Evolutionary conservation across 1,140 invertebrate species (phyloP).

Genomic region (Elysia chlorotica): DNA sequence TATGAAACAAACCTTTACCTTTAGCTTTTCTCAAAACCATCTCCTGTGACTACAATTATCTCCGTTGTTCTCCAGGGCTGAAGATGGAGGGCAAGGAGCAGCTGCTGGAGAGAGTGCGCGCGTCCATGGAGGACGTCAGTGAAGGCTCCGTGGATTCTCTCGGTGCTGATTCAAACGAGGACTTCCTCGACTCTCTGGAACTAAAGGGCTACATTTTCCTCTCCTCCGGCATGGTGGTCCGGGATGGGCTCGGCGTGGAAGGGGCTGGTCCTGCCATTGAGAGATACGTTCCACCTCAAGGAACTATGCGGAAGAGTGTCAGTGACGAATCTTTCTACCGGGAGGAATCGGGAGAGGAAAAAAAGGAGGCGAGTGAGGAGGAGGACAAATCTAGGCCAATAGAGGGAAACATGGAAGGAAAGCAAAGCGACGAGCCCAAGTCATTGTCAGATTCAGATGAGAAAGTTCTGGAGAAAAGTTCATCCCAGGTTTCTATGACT

Average conservation of each 20-base stretch:
- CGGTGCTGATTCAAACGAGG: not conserved
- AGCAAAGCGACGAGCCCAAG: not conserved
- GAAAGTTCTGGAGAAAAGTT: no score
- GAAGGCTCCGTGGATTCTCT: conserved; percentile 24
- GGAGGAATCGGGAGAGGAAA: not conserved
- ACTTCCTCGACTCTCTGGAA: conserved; percentile 16
- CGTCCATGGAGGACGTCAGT: conserved; percentile 27
- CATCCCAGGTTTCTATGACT: no score
- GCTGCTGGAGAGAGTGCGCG: conserved; percentile 15
- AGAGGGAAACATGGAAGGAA: not conserved
- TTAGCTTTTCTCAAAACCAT: no score
- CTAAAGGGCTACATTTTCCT: conserved; percentile 18
- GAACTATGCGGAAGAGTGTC: no score
- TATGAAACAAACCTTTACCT: no score
- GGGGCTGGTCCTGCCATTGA: conserved; percentile 18
- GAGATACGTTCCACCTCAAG: no score
- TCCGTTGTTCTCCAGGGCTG: no score
- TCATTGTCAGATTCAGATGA: not conserved
- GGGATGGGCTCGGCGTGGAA: no score
- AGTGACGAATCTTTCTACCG: no score
- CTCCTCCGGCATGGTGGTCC: conserved; percentile 25
- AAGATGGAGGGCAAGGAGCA: conserved; percentile 1
- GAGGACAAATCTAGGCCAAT: not conserved
- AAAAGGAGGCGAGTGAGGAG: not conserved
- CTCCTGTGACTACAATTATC: no score